Evolutionary conservation across 2,888 invertebrate genomes (phyloP).

Genomic region (Masnerella sp.): DNA sequence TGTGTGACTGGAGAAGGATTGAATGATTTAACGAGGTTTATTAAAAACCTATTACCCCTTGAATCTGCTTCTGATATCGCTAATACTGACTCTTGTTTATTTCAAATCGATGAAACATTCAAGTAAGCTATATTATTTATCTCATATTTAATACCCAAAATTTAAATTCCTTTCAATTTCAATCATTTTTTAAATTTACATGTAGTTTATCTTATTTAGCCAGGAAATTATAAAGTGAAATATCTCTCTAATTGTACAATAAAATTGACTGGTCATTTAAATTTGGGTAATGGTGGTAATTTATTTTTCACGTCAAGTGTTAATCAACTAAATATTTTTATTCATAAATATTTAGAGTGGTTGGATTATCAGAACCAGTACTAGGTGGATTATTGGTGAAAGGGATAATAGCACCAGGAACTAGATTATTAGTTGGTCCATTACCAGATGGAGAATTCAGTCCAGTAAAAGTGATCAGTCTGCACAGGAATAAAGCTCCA

Average conservation of each 20-base stretch:
- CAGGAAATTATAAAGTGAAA: too few relatives aligned
- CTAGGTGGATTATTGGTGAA: constrained; percentile 91
- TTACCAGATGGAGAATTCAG: constrained; percentile 88
- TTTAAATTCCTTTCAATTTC: too few relatives aligned
- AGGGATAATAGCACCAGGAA: constrained; percentile 92
- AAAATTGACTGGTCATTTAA: too few relatives aligned
- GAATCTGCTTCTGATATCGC: constrained; percentile 68
- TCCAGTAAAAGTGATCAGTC: constrained; percentile 87
- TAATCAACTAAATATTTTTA: too few relatives aligned
- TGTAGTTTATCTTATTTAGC: too few relatives aligned
- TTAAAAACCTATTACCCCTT: constrained; percentile 85
- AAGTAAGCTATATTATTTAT: constrained; percentile 70
- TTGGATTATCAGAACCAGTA: constrained; percentile 87
- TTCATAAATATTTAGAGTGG: too few relatives aligned
- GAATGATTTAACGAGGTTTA: constrained; percentile 89
- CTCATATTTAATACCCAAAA: too few relatives aligned
- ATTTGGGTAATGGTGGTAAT: too few relatives aligned
- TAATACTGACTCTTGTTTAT: constrained; percentile 79
- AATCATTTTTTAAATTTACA: too few relatives aligned
- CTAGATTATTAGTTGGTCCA: constrained; percentile 86
- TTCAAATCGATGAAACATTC: constrained; percentile 97
- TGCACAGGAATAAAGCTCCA: constrained; percentile 95
- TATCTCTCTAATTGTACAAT: too few relatives aligned
- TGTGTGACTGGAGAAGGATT: constrained; percentile 93
- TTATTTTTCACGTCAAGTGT: too few relatives aligned